phyloP scores from a whole-genome alignment of 2,888 invertebrate species.

The Sphaerophoria taeniata region DNA sequence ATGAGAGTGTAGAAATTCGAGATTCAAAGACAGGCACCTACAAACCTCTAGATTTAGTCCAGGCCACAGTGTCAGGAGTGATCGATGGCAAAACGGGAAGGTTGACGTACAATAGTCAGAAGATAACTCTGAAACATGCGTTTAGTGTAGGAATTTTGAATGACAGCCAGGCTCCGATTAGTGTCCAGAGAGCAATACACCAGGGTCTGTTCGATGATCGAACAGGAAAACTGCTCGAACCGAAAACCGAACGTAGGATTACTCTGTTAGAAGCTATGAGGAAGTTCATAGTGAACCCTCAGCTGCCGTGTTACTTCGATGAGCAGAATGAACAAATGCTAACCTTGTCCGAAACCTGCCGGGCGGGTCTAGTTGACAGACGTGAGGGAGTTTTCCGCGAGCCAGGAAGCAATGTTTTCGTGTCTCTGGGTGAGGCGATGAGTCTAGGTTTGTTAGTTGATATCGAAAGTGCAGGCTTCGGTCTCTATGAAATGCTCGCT shows the following conservation, averaged over 20 bases:
- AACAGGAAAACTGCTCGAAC: conserved; percentile 92
- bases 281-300: conserved; percentile 90
- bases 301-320: conserved; percentile 91
- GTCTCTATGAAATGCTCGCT: conserved; percentile 90
- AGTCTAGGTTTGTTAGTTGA: conserved; percentile 92
- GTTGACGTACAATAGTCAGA: conserved; percentile 86
- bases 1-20: conserved; percentile 91
- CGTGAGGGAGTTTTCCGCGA: conserved; percentile 91
- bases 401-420: conserved; percentile 86
- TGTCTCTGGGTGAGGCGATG: conserved; percentile 90
- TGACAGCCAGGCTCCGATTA: conserved; percentile 92
- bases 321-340: conserved; percentile 88
- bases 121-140: conserved; percentile 89
- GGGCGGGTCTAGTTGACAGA: conserved; percentile 91
- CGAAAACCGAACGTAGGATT: conserved; percentile 89
- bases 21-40: conserved; percentile 90
- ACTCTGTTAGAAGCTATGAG: conserved; percentile 93
- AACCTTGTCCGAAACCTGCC: conserved; percentile 91
- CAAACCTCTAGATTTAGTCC: conserved; percentile 90
- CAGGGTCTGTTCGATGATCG: conserved; percentile 93
- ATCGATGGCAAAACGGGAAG: conserved; percentile 89
- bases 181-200: conserved; percentile 92
- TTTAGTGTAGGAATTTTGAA: conserved; percentile 91
- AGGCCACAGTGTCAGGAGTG: conserved; percentile 90
- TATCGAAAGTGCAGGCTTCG: conserved; percentile 92